Evolutionary conservation across 2,797 vertebrate species (phyloP), one percentile per base, ranked within the genome.

Genomic region (Rhinichthys osculus): DNA sequence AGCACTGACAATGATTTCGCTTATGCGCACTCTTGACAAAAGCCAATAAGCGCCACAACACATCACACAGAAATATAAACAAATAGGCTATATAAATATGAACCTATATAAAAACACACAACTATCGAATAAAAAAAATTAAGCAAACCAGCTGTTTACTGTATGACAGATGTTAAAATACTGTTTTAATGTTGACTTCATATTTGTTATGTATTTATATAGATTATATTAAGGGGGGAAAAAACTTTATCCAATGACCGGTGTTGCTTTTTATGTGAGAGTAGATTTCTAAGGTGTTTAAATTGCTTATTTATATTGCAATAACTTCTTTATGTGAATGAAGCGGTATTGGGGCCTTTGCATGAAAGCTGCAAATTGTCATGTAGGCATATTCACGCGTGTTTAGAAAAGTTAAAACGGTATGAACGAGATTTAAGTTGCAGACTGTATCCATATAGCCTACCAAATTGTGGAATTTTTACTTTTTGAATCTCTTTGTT

Each of bases 231-330:
- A 93, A 95, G 91, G 52, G 50, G 17, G 92, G 92, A 92, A 93
- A 93, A 93, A 85, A 78, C 42, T 95, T 94, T 95, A 96, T 96
- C 93, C 93, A 94, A 95, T 94, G 95, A 95, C 94, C 94, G 93
- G 94, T 95, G 95, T 95, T 94, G 94, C 94, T 95, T 95, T 95
- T 87, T 78, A 87, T 87, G 90, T 88, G 82, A 96, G 94, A 95
- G 92, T 95, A 96, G 95, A 94, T 95, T 95, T 96, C 94, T 88
- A 94, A 95, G 93, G 94, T 95, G 94, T 96, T 95, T 93, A 95
- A 94, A 95, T 94, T 93, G 94, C 94, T 96, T 96, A 95, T 96
- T 96, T 95, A 95, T 96, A 95, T 94, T 94, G 95, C 95, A 96
- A 96, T 96, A 96, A 96, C 94, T 94, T 95, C 90, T 93, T 90